Conservation (phyloP, 2,888 invertebrate species). For the Ptychoptera contaminata region DNA sequence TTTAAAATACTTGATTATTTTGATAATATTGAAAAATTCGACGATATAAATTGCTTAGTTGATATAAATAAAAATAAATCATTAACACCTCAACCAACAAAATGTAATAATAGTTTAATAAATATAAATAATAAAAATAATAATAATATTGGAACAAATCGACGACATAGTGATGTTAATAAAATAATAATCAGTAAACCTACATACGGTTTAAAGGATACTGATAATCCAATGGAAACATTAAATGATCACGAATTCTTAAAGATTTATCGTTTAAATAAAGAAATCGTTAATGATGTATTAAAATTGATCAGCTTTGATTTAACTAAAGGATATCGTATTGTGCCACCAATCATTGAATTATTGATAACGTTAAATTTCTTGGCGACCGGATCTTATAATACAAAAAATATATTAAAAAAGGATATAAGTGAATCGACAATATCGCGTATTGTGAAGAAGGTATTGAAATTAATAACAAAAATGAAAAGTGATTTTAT, state of each 20-base stretch:
- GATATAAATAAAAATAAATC: too few relatives aligned
- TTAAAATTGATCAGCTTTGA: conserved; percentile 13
- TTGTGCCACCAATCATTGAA: conserved; percentile 13
- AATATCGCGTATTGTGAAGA: conserved; percentile 12
- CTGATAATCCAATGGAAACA: conserved; percentile 13
- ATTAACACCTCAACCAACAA: too few relatives aligned
- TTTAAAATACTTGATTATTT: background rate
- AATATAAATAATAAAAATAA: background rate
- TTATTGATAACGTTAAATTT: conserved; percentile 13
- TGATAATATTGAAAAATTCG: too few relatives aligned
- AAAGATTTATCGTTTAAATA: conserved; percentile 12
- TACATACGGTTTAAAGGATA: conserved; percentile 4
- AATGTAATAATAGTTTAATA: too few relatives aligned
- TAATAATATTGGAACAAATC: background rate
- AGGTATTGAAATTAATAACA: conserved; percentile 12
- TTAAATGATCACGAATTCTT: conserved; percentile 12
- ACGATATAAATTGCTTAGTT: too few relatives aligned
- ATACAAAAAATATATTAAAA: conserved; percentile 10
- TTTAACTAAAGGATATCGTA: conserved; percentile 13
- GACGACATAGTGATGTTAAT: background rate
- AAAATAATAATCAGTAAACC: background rate
- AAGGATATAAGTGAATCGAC: conserved; percentile 14
- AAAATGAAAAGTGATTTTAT: conserved; percentile 12
- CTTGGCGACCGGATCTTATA: conserved; percentile 12
- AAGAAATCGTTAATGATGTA: conserved; percentile 12